Base-by-base conservation (phyloP, 2,797 vertebrate genomes). In the Catostomus latipinnis region DNA sequence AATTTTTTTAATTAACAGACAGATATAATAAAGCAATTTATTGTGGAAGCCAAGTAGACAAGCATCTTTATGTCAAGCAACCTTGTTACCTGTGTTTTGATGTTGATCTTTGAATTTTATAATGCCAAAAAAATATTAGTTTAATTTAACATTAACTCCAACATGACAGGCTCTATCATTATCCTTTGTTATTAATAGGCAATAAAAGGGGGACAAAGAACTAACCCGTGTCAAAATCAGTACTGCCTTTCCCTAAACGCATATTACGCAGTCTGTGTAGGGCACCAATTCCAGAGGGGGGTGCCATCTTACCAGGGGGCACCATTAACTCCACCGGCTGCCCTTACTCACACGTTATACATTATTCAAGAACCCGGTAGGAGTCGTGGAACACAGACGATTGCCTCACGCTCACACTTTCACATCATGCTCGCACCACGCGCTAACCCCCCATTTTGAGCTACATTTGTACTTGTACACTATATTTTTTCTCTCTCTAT, bases 21-120 rank as follows among this genome's bases (percentile, higher is more conserved):
- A 60, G 54, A 68, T 53, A 74, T 13, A 58, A 65, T 50, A 79
- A 54, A 46, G 54, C 22, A 52, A 54, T 54, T 70, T 54, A 70
- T 54, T 54, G 22, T 54, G 18, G 60, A 62, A 62, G 11, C 10
- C 66, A 14, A 12, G 56, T 16, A 56, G n/a, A 56, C 52, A 65
- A 45, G 52, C 49, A 76, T 22, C 56, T 60, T 66, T 57, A 13
- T 49, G 12, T 68, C 43, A 49, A 49, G 13, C 48, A 49, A 49
- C 65, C 22, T 34, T 4, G 34, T 34, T 34, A 34, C 34, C 34
- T 34, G 34, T 34, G 34, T 34, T 34, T 34, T 34, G 34, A 34
- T 34, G 34, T 34, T 34, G 34, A 34, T 34, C 34, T 34, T 34
- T 34, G 22, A 22, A 22, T 22, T 22, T 34, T 3, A 34, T 34